Conservation (phyloP, 2,888 invertebrate genomes). For the Anthophora plumipes region DNA sequence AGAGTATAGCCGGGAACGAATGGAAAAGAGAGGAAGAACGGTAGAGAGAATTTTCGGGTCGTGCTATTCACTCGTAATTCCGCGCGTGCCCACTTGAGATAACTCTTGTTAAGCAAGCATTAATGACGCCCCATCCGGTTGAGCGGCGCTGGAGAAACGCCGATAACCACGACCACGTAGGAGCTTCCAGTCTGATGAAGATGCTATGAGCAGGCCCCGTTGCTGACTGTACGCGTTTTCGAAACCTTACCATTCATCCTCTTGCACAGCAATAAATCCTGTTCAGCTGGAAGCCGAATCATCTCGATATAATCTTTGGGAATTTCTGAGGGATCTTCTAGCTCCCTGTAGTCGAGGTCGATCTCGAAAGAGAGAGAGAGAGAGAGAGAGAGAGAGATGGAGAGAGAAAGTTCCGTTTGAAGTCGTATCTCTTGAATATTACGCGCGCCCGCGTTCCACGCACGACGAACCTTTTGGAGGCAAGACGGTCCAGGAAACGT, state of each 20-base stretch:
- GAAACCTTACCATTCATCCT: slow-evolving; percentile 2
- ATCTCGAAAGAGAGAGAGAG: not conserved
- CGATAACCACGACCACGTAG: slow-evolving; percentile 60
- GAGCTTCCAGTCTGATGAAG: slow-evolving; percentile 63
- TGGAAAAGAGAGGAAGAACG: slow-evolving; percentile 46
- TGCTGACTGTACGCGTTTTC: slow-evolving; percentile 55
- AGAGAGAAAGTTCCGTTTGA: slow-evolving; percentile 30
- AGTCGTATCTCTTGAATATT: slow-evolving; percentile 36
- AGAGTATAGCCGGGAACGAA: slow-evolving; percentile 41
- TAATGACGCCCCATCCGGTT: slow-evolving; percentile 59
- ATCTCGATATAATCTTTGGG: slow-evolving; percentile 52
- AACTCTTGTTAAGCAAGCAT: slow-evolving; percentile 75
- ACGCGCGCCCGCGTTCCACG: slow-evolving; percentile 7
- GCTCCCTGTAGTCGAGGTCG: not conserved
- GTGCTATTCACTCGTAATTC: slow-evolving; percentile 66
- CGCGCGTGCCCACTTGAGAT: slow-evolving; percentile 74
- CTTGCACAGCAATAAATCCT: slow-evolving; percentile 44
- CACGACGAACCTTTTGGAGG: slow-evolving; percentile 5
- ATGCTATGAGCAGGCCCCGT: slow-evolving; percentile 44
- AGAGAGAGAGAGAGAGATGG: not conserved
- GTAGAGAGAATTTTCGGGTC: slow-evolving; percentile 51
- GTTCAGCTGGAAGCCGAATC: slow-evolving; percentile 42
- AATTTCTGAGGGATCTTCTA: slow-evolving; percentile 23
- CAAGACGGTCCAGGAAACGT: not conserved
- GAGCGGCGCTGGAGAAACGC: slow-evolving; percentile 53